Evolutionary conservation across 2,797 vertebrate species (phyloP), one percentile per base, ranked within the genome.

Genomic region (Acanthurus leucopareius): DNA sequence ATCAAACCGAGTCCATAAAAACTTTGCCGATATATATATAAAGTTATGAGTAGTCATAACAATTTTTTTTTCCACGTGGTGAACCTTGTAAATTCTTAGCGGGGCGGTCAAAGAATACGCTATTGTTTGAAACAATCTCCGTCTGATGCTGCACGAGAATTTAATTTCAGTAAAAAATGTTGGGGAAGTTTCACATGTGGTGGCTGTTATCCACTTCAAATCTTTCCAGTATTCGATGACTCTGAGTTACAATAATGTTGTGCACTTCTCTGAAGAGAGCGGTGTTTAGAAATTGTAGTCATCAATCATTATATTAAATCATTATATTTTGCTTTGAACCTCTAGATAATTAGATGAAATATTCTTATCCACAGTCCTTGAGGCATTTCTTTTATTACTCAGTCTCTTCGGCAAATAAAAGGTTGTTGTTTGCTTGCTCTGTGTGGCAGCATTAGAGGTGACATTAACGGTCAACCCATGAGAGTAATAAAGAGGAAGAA

Each of bases 341-440:
- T 45, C n/a, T 2, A 51, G n/a, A 60, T 20, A 40, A 65, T 20
- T 1, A 1, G 0, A 53, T 48, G 4, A 38, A 48, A 48, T 32
- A 52, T 47, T n/a, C 14, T 60, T 17, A 15, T n/a, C n/a, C 13
- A 17, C 7, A n/a, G 28, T 9, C 42, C 42, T 25, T 10, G 11
- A 35, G 51, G 25, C 20, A n/a, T 57, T 71, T 56, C 28, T 69
- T 11, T 22, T 14, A 59, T 17, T 19, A 49, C 7, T 10, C 11
- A 19, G 64, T 57, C 7, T 67, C 35, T 59, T 42, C 59, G 8
- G 16, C n/a, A 28, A 19, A 28, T 15, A 40, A 40, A 40, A 40
- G 38, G 38, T 48, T 63, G 42, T 72, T 64, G 53, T 64, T 73
- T 58, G 62, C 38, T 35, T 38, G 69, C 75, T 85, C 76, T 84